Evolutionary conservation across 1,140 invertebrate genomes (phyloP).

Genomic region (Pogonognathellus flavescens): DNA sequence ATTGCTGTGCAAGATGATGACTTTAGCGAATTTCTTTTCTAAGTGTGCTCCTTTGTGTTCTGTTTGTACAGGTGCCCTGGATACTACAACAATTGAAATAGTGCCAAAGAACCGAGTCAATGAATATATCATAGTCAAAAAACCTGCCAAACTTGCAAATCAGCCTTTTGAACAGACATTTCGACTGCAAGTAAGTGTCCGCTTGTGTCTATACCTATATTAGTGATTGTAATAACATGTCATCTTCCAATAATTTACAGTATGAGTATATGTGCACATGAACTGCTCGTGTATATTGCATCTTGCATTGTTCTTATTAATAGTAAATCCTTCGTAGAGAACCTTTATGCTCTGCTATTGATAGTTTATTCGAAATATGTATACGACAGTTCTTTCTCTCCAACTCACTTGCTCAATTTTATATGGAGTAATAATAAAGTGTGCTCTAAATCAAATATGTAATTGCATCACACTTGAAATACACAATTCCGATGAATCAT

Average conservation of each 20-base stretch:
- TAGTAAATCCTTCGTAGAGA: too few species aligned
- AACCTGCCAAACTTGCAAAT: constrained; percentile 69
- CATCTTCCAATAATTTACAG: constrained; percentile 31
- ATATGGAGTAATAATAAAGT: too few species aligned
- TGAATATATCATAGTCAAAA: constrained; percentile 70
- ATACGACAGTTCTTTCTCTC: too few species aligned
- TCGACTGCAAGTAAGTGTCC: constrained; percentile 74
- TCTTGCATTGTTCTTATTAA: too few species aligned
- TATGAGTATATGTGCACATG: background rate
- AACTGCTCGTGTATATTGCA: background rate
- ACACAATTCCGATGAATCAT: background rate
- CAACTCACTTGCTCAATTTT: background rate
- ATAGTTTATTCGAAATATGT: too few species aligned
- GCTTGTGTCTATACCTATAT: background rate
- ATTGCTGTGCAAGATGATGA: background rate
- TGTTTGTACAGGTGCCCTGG: constrained; percentile 71
- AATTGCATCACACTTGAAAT: background rate
- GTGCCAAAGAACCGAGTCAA: constrained; percentile 75
- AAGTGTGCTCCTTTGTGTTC: constrained; percentile 4
- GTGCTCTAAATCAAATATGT: constrained; percentile 20
- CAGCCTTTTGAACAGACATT: constrained; percentile 84
- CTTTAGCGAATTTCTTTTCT: constrained; percentile 10
- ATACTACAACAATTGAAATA: constrained; percentile 74
- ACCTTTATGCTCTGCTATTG: too few species aligned
- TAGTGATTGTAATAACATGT: constrained; percentile 13